Evolutionary conservation across 2,888 invertebrate genomes (phyloP).

Genomic region (Parnassius smintheus): DNA sequence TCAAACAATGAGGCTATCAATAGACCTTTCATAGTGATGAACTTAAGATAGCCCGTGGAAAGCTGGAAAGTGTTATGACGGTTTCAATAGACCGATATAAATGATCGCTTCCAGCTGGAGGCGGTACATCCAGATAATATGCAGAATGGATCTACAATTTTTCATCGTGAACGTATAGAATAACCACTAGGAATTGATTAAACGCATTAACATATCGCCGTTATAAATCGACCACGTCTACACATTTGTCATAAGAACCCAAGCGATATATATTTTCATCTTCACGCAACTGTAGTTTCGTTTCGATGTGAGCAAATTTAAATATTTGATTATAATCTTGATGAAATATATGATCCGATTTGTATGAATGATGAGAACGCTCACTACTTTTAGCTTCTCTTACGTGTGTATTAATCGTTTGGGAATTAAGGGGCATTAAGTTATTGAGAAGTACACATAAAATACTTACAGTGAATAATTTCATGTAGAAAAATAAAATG

Average conservation of each 20-base stretch:
- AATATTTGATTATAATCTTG: conserved; percentile 73
- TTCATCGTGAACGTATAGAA: conserved; percentile 48
- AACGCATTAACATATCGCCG: conserved; percentile 58
- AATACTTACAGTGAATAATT: too few species aligned
- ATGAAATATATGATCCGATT: conserved; percentile 48
- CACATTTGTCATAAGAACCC: conserved; percentile 59
- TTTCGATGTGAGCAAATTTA: conserved; percentile 50
- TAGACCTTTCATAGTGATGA: conserved; percentile 32
- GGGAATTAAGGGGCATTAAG: not conserved
- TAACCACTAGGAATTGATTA: conserved; percentile 51
- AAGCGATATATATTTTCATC: conserved; percentile 39
- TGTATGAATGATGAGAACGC: conserved; percentile 22
- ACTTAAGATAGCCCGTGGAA: conserved; percentile 33
- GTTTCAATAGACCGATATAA: conserved; percentile 39
- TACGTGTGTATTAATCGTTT: not conserved
- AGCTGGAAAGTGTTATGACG: conserved; percentile 36
- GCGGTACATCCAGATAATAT: conserved; percentile 48
- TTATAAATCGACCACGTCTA: conserved; percentile 55
- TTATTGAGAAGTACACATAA: too few species aligned
- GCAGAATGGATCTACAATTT: conserved; percentile 51
- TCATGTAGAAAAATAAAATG: too few species aligned
- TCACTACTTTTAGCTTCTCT: not conserved
- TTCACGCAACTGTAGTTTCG: conserved; percentile 40
- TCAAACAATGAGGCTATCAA: conserved; percentile 21
- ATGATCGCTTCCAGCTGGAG: conserved; percentile 38